A percentile compares a stretch with the other conserved stretches of the same genome.
Conservation (phyloP, 2,888 invertebrate species). For the Dendrolimus pini region DNA sequence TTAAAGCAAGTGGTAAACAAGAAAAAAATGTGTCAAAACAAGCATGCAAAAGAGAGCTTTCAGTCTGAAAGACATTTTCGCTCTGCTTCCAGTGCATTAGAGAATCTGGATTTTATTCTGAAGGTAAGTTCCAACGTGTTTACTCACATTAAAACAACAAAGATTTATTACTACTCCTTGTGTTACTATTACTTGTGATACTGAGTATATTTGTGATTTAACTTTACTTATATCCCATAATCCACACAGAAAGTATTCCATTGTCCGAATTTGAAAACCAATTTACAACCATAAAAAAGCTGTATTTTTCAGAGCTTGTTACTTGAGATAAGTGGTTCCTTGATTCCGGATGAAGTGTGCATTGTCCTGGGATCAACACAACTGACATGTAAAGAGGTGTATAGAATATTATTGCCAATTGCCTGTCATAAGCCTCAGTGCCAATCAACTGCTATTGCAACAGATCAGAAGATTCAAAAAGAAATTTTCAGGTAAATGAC, state of each 20-base stretch:
- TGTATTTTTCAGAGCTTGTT: conserved; percentile 42
- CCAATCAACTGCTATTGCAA: conserved; percentile 50
- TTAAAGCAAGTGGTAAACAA: conserved; percentile 61
- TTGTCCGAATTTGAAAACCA: no score
- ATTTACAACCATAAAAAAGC: no score
- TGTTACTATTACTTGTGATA: neutral
- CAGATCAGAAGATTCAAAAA: conserved; percentile 56
- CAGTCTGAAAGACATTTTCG: conserved; percentile 62
- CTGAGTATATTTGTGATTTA: no score
- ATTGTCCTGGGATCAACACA: conserved; percentile 57
- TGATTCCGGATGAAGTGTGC: conserved; percentile 61
- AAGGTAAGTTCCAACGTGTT: conserved; percentile 36
- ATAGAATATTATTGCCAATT: conserved; percentile 51
- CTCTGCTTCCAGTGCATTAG: conserved; percentile 52
- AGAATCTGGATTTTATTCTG: conserved; percentile 60
- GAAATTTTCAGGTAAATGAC: conserved; percentile 52
- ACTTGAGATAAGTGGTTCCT: conserved; percentile 52
- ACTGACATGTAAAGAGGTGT: conserved; percentile 59
- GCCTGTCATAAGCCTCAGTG: conserved; percentile 60
- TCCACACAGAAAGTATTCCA: no score
- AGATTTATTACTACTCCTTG: neutral
- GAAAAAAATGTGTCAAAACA: conserved; percentile 36
- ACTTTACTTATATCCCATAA: no score
- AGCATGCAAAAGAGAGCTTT: conserved; percentile 41
- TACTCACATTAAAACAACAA: no score